Evolutionary conservation across 2,888 invertebrate genomes (phyloP).

Genomic region (Netelia fuscicornis): DNA sequence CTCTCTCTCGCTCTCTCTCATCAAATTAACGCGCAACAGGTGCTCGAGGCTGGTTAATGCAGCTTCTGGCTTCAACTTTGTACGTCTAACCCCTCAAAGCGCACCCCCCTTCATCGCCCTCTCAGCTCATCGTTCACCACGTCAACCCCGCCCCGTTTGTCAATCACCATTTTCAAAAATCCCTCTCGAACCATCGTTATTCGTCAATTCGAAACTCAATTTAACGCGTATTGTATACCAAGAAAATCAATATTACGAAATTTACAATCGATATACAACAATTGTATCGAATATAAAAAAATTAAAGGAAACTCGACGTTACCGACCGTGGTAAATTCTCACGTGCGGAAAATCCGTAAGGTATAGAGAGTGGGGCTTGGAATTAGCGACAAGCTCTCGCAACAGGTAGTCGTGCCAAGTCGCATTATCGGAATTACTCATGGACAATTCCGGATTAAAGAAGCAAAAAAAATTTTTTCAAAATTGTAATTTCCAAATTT

Average conservation of each 20-base stretch:
- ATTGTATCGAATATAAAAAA: constrained; percentile 17
- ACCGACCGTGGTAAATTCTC: background rate
- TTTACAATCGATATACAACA: constrained; percentile 5
- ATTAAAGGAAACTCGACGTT: constrained; percentile 11
- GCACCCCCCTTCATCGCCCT: constrained; percentile 33
- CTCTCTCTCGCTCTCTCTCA: constrained; percentile 68
- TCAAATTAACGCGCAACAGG: constrained; percentile 82
- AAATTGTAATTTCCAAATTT: too few species aligned
- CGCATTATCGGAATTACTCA: constrained; percentile 11
- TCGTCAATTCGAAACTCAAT: constrained; percentile 53
- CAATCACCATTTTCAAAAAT: constrained; percentile 53
- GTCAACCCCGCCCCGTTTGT: constrained; percentile 40
- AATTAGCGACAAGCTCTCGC: constrained; percentile 64
- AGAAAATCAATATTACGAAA: constrained; percentile 25
- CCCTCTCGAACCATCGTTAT: constrained; percentile 57
- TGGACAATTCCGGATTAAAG: too few species aligned
- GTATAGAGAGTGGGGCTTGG: constrained; percentile 17
- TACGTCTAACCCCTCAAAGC: constrained; percentile 73
- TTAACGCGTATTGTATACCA: constrained; percentile 34
- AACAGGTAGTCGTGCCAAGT: constrained; percentile 68
- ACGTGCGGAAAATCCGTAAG: constrained; percentile 20
- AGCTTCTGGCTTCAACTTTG: constrained; percentile 63
- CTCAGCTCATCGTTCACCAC: too few species aligned
- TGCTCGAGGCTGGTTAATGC: constrained; percentile 62
- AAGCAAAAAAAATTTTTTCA: too few species aligned